Evolutionary conservation across 2,797 vertebrate species (phyloP).

Genomic region (Spea hammondii): DNA sequence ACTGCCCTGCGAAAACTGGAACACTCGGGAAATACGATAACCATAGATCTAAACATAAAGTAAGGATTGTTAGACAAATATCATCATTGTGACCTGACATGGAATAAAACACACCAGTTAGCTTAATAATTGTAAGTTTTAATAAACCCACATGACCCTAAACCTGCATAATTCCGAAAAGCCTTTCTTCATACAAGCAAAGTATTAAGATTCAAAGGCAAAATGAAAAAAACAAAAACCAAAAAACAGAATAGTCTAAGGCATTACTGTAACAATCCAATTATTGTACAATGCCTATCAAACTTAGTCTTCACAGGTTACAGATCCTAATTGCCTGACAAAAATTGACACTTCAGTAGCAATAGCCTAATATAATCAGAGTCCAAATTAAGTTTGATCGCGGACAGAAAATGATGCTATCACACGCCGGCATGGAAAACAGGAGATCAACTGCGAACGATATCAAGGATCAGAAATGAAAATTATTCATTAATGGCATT

Average conservation of each 20-base stretch:
- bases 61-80: too few relatives aligned
- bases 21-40: too few relatives aligned
- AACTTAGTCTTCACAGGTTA: conserved; percentile 98
- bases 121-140: conserved; percentile 29
- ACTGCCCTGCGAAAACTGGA: too few relatives aligned
- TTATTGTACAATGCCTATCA: conserved; percentile 99
- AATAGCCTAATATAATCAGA: conserved; percentile 98
- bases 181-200: conserved; percentile 71
- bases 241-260: conserved; percentile 78
- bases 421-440: conserved; percentile 86
- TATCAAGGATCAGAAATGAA: conserved; percentile 97
- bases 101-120: background rate
- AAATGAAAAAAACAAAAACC: conserved; percentile 69
- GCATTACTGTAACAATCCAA: conserved; percentile 99
- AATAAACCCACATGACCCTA: conserved; percentile 44
- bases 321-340: conserved; percentile 99
- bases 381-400: conserved; percentile 99
- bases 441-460: conserved; percentile 92
- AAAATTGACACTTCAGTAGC: conserved; percentile 99
- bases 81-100: background rate
- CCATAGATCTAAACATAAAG: too few relatives aligned
- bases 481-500: conserved; percentile 98
- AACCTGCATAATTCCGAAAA: conserved; percentile 68
- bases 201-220: conserved; percentile 76
- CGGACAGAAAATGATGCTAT: conserved; percentile 98